Percentiles rank a stretch among this genome's conserved stretches.
These are phyloP conservation scores for Neria commutata DNA, from an alignment of 2,888 invertebrate genomes.

Conservation along the genomic window DNA sequence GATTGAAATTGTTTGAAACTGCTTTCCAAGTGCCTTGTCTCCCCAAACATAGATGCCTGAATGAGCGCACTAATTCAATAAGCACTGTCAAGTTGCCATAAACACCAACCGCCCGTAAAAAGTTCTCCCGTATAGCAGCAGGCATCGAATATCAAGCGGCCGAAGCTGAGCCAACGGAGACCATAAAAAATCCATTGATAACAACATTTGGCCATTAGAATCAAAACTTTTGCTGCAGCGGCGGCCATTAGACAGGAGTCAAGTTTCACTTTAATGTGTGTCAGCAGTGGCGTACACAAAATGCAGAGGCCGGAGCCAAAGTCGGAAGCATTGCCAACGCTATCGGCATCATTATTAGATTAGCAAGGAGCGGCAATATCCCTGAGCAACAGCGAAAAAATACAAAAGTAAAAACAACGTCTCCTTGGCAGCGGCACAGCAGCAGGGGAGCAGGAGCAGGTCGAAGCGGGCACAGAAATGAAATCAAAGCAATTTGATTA, in stretches of 20 bases:
- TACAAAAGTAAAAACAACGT: background rate
- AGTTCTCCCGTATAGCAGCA: too few species aligned
- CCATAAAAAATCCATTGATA: slow-evolving; percentile 23
- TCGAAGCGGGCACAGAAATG: slow-evolving; percentile 11
- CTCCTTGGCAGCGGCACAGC: slow-evolving; percentile 6
- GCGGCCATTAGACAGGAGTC: background rate
- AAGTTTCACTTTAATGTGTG: slow-evolving; percentile 11
- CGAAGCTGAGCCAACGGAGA: too few species aligned
- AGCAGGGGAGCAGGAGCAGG: too few species aligned
- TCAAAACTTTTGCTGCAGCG: slow-evolving; percentile 15
- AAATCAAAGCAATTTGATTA: slow-evolving; percentile 50
- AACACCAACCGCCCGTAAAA: too few species aligned
- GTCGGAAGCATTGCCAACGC: background rate
- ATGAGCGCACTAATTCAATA: too few species aligned
- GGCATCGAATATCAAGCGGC: background rate
- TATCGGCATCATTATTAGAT: slow-evolving; percentile 18
- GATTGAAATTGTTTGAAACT: too few species aligned
- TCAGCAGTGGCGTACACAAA: background rate
- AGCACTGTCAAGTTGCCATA: too few species aligned
- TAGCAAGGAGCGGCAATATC: too few species aligned
- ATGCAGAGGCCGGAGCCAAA: background rate
- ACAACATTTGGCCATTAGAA: slow-evolving; percentile 25
- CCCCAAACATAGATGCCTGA: too few species aligned
- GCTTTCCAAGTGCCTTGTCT: too few species aligned
- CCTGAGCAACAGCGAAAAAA: background rate